Evolutionary conservation across 1,140 invertebrate genomes (phyloP).

Genomic region (Euschistus heros): DNA sequence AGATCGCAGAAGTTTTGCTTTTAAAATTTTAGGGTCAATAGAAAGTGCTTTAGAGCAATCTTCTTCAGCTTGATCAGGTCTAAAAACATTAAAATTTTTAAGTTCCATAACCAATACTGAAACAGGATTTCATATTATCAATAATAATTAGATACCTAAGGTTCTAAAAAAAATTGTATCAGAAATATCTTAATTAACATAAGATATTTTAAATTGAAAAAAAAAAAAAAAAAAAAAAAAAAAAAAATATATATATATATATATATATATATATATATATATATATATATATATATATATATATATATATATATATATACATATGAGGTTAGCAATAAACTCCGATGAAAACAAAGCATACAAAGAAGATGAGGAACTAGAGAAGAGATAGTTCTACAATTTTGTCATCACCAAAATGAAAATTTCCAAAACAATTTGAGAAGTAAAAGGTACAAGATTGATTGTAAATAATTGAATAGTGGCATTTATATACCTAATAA

Average conservation of each 20-base stretch:
- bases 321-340: too few relatives aligned
- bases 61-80: neutral
- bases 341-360: too few relatives aligned
- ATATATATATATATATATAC: too few relatives aligned
- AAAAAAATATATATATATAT: neutral
- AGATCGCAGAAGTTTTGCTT: constrained; percentile 6
- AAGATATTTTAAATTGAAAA: neutral
- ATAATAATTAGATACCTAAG: neutral
- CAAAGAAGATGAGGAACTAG: too few relatives aligned
- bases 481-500: too few relatives aligned
- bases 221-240: neutral
- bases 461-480: too few relatives aligned
- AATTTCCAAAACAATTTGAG: too few relatives aligned
- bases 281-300: too few relatives aligned
- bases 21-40: constrained; percentile 2
- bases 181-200: neutral
- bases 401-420: too few relatives aligned
- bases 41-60: neutral
- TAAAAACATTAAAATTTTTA: neutral
- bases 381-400: too few relatives aligned
- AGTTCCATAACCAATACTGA: neutral
- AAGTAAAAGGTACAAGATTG: too few relatives aligned
- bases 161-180: neutral
- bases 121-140: neutral
- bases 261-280: too few relatives aligned